A percentile compares a stretch with the other conserved stretches of the same genome.
phyloP scores from a whole-genome alignment of 1,140 invertebrate species.

The Drosophila takahashii region DNA sequence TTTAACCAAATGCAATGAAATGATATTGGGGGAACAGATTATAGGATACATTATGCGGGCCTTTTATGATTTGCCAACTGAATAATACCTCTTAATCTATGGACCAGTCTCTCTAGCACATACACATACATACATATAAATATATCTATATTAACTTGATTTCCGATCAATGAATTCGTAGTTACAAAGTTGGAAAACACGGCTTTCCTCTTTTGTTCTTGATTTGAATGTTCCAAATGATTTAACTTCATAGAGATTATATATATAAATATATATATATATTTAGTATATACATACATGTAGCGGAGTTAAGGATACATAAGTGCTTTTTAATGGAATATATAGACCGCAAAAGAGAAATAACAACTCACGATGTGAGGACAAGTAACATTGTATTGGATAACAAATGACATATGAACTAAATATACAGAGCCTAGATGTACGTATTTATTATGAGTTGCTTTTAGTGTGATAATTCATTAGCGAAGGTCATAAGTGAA shows the following conservation, averaged over 20 bases:
- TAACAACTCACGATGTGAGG: constrained; percentile 32
- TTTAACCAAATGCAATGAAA: not conserved
- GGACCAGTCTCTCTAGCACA: constrained; percentile 69
- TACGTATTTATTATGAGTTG: constrained; percentile 78
- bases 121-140: constrained; percentile 31
- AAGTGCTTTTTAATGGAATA: constrained; percentile 80
- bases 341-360: constrained; percentile 66
- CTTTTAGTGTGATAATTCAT: constrained; percentile 78
- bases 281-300: constrained; percentile 34
- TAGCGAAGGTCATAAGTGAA: constrained; percentile 52
- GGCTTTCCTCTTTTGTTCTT: constrained; percentile 2
- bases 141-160: constrained; percentile 25
- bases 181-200: constrained; percentile 10
- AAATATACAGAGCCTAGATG: constrained; percentile 57
- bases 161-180: constrained; percentile 20
- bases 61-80: constrained; percentile 52
- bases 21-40: constrained; percentile 19
- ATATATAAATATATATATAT: constrained; percentile 34
- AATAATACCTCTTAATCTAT: constrained; percentile 80
- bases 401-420: constrained; percentile 33
- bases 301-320: constrained; percentile 70
- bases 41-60: not conserved
- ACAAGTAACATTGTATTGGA: constrained; percentile 53
- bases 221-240: constrained; percentile 39
- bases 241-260: constrained; percentile 35